phyloP scores from a whole-genome alignment of 2,113 vertebrate species.

The Marmota monax region DNA sequence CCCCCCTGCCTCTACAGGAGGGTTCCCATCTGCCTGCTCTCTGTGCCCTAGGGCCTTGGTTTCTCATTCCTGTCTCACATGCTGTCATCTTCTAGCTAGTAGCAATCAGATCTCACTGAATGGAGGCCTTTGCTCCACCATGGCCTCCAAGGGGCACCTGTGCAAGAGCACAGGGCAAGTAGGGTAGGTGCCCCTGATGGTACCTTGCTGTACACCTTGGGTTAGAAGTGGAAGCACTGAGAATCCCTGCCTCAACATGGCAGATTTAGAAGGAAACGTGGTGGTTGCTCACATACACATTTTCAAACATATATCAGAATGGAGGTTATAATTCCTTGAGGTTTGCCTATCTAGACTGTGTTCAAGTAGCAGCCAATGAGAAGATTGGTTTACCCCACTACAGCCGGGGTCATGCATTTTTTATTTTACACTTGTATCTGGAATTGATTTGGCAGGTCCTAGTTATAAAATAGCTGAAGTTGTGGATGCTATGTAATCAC shows the following conservation, averaged over 20 bases:
- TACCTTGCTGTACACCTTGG: accelerated
- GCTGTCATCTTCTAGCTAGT: accelerated
- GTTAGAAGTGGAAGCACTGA: too few species aligned
- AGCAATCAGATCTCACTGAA: not conserved
- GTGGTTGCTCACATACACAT: accelerated
- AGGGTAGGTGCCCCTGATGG: accelerated
- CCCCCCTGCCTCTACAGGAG: accelerated
- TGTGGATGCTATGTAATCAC: not conserved
- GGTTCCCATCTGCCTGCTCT: not conserved
- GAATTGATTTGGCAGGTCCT: not conserved
- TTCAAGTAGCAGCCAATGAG: not conserved
- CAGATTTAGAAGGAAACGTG: not conserved
- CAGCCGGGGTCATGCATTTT: not conserved
- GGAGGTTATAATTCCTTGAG: not conserved
- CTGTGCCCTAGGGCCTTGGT: not conserved
- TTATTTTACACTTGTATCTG: not conserved
- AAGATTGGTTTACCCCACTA: not conserved
- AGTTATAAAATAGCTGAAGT: not conserved
- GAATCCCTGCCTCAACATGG: not conserved
- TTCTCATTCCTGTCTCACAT: not conserved
- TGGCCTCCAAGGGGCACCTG: too few species aligned
- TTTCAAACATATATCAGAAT: accelerated
- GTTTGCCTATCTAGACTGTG: too few species aligned
- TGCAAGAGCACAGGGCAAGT: not conserved
- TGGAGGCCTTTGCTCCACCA: not conserved